Percentiles rank a stretch among this genome's conserved stretches.
phyloP scores from a whole-genome alignment of 2,113 vertebrate genomes.

The Dendrocopos noguchii region DNA sequence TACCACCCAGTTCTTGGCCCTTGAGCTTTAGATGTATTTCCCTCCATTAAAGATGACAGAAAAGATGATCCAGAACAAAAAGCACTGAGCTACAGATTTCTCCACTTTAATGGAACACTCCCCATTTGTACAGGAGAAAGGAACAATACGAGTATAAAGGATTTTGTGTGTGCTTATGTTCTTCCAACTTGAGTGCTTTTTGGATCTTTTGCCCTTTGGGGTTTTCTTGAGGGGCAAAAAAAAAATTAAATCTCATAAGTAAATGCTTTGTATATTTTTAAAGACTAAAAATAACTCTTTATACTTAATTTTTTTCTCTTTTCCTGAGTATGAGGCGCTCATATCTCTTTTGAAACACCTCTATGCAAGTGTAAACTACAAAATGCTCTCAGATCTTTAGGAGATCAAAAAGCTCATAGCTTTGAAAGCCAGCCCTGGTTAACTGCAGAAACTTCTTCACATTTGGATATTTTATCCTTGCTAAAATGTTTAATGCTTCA shows the following conservation, averaged over 20 bases:
- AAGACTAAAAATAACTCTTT: slow-evolving; percentile 38
- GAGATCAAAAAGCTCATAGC: slow-evolving; percentile 42
- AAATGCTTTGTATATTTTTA: not conserved
- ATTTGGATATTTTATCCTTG: slow-evolving; percentile 58
- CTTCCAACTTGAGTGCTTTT: not conserved
- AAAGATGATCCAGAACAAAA: not conserved
- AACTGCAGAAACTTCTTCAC: slow-evolving; percentile 52
- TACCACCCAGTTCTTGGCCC: not conserved
- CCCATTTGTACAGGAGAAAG: not conserved
- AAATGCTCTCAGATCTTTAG: slow-evolving; percentile 63
- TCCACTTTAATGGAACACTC: not conserved
- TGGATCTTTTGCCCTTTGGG: not conserved
- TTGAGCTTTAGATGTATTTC: not conserved
- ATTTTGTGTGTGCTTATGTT: not conserved
- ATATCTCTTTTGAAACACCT: slow-evolving; percentile 40
- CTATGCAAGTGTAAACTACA: slow-evolving; percentile 43
- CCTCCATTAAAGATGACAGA: not conserved
- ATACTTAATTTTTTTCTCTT: not conserved
- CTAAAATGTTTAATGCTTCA: slow-evolving; percentile 60
- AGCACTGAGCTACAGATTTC: not conserved
- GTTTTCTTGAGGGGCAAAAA: not conserved
- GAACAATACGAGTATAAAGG: not conserved
- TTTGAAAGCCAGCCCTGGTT: slow-evolving; percentile 51
- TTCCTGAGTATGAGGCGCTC: slow-evolving; percentile 13
- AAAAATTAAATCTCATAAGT: not conserved